Conservation (phyloP, 2,888 invertebrate species). For the Synergus japonicus region DNA sequence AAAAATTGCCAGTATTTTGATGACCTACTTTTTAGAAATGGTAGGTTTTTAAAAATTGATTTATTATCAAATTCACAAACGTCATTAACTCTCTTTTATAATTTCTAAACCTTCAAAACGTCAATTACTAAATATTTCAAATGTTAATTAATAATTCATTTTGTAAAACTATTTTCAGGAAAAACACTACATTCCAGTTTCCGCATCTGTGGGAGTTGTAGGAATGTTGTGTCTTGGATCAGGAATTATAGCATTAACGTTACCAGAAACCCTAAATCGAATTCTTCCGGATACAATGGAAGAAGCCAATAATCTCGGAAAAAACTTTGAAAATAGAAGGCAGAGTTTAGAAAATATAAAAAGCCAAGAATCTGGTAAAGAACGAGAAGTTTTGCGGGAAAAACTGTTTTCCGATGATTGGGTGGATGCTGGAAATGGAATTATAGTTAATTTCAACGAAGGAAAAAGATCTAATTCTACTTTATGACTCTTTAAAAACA, state of each 20-base stretch:
- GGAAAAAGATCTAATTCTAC: background rate
- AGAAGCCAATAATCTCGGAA: constrained; percentile 55
- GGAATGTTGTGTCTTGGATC: constrained; percentile 64
- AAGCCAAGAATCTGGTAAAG: constrained; percentile 50
- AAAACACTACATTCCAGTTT: constrained; percentile 12
- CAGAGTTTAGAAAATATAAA: constrained; percentile 37
- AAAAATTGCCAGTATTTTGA: constrained; percentile 77
- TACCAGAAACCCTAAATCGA: constrained; percentile 66
- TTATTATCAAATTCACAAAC: background rate
- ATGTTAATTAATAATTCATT: background rate
- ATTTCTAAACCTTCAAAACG: no score
- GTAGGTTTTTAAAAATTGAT: constrained; percentile 58
- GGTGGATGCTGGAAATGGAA: constrained; percentile 73
- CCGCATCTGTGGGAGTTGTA: constrained; percentile 56
- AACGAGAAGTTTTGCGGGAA: constrained; percentile 65
- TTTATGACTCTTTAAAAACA: background rate
- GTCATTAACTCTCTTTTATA: background rate
- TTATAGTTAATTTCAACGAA: constrained; percentile 68
- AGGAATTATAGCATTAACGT: constrained; percentile 59
- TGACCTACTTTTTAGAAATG: constrained; percentile 74
- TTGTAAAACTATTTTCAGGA: constrained; percentile 5
- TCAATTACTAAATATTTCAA: background rate
- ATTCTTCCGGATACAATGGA: constrained; percentile 65
- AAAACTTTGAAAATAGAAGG: constrained; percentile 36
- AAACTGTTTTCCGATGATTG: constrained; percentile 72